Conservation (phyloP, 2,797 vertebrate genomes). For the Epinephelus malabaricus region DNA sequence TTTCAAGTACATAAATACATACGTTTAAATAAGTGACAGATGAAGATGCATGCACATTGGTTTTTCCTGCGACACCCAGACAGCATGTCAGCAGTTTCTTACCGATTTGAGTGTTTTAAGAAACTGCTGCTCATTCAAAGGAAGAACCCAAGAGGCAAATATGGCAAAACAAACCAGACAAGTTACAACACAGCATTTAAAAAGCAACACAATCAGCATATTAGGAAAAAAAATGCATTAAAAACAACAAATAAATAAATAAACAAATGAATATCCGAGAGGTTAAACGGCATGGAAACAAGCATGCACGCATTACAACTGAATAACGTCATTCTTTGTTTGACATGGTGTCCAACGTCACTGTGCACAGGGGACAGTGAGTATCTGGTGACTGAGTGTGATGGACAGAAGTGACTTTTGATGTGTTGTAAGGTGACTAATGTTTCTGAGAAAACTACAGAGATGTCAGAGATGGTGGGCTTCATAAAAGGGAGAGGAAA, state of each 20-base stretch:
- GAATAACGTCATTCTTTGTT: constrained; percentile 2
- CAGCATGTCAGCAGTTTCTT: constrained; percentile 73
- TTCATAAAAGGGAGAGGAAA: not conserved
- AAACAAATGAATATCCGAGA: not conserved
- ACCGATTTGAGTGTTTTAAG: constrained; percentile 84
- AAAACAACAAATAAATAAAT: not conserved
- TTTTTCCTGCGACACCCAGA: constrained; percentile 27
- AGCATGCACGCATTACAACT: not conserved
- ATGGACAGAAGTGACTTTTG: not conserved
- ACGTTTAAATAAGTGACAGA: not conserved
- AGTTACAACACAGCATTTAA: constrained; percentile 75
- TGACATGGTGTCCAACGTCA: not conserved
- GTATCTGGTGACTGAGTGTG: not conserved
- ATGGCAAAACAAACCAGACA: constrained; percentile 82
- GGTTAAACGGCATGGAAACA: constrained; percentile 26
- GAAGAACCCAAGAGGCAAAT: constrained; percentile 77
- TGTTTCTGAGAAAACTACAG: constrained; percentile 4
- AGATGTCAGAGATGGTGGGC: not conserved
- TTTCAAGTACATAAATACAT: not conserved
- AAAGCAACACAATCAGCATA: constrained; percentile 46
- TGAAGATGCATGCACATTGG: constrained; percentile 26
- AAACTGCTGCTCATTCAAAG: constrained; percentile 88
- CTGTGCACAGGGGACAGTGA: not conserved
- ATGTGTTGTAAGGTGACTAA: constrained; percentile 10
- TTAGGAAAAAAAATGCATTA: constrained; percentile 49